phyloP scores from a whole-genome alignment of 2,888 invertebrate species.

The Drosophila silvestris region DNA sequence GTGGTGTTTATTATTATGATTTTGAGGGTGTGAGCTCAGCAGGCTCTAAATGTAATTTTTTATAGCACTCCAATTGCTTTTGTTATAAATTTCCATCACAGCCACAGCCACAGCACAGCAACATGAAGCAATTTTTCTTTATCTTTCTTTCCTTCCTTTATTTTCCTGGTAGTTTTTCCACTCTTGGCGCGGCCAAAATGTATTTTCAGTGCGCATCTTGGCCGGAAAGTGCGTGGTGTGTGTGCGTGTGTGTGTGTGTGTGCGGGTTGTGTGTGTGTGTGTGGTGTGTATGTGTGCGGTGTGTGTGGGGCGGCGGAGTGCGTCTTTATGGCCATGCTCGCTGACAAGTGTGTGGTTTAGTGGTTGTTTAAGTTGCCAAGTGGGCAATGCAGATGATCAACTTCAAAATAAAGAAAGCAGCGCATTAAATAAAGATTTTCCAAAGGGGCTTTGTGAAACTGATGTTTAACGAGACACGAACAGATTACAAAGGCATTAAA shows the following conservation, averaged over 20 bases:
- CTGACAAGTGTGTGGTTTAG: constrained; percentile 54
- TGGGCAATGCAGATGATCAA: constrained; percentile 49
- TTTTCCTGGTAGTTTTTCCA: neutral
- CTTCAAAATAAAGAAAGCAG: constrained; percentile 47
- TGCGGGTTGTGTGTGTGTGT: neutral
- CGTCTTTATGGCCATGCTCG: constrained; percentile 39
- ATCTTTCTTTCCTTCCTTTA: neutral
- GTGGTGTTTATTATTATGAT: constrained; percentile 73
- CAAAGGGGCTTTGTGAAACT: constrained; percentile 16
- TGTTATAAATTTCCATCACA: constrained; percentile 63
- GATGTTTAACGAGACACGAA: constrained; percentile 43
- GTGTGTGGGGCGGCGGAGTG: neutral
- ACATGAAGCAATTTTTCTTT: constrained; percentile 48
- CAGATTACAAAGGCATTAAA: constrained; percentile 41
- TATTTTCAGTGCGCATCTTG: constrained; percentile 18
- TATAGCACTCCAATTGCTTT: constrained; percentile 78
- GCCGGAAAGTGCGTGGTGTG: constrained; percentile 6
- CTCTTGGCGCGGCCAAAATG: constrained; percentile 16
- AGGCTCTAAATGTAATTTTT: constrained; percentile 64
- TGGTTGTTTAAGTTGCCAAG: constrained; percentile 53
- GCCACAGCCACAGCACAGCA: constrained; percentile 19
- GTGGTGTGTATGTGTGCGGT: too few species aligned
- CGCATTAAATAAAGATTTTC: constrained; percentile 53
- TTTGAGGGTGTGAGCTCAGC: constrained; percentile 26
- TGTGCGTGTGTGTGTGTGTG: neutral